Evolutionary conservation across 1,140 invertebrate species (phyloP), one percentile per base, ranked within the genome.

Genomic region (Euura lappo): DNA sequence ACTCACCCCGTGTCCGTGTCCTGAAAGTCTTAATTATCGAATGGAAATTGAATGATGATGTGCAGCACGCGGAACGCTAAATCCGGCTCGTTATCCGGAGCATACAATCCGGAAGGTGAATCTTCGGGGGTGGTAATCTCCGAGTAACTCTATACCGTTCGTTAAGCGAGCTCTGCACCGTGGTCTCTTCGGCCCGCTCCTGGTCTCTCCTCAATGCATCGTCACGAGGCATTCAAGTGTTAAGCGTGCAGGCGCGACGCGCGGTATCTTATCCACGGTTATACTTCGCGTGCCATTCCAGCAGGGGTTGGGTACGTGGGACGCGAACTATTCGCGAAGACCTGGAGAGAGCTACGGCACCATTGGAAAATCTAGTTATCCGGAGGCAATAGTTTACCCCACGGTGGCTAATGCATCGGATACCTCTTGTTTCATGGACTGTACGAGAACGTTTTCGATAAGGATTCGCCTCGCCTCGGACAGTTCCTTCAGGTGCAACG

Each of bases 391-490:
- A 70, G 69, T 46, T 70, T 70, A 70, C 69, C 11, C 28, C 45
- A 70, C 69, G 46, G 43, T 70, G 45, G 69, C 69, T 13, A 44
- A 7, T 47, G 11, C 51, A 60, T 60, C 45, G 45, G 43, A 45
- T 69, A 70, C 45, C 69, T 44, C 69, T 4, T 70, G 69, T 70
- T 70, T 44, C 45, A 70, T 70, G 69, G 45, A 45, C 28, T 44
- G 69, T 42, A 70, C 45, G 69, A 28, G 28, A 28, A 28, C 28
- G n/a, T 10, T 28, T 6, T 13, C 69, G 69, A 70, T 70, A 70
- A 70, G 69, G 45, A 11, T 47, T 45, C 11, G 28, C 43, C 3
- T 7, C 44, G 69, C 45, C 44, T 4, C 66, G 28, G 66, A 5
- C 51, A n/a, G 51, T 8, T 11, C 13, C 13, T 60, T 60, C 3